A percentile compares a stretch with the other conserved stretches of the same genome.
phyloP scores from a whole-genome alignment of 1,140 invertebrate genomes.

The Sweltsa coloradensis region DNA sequence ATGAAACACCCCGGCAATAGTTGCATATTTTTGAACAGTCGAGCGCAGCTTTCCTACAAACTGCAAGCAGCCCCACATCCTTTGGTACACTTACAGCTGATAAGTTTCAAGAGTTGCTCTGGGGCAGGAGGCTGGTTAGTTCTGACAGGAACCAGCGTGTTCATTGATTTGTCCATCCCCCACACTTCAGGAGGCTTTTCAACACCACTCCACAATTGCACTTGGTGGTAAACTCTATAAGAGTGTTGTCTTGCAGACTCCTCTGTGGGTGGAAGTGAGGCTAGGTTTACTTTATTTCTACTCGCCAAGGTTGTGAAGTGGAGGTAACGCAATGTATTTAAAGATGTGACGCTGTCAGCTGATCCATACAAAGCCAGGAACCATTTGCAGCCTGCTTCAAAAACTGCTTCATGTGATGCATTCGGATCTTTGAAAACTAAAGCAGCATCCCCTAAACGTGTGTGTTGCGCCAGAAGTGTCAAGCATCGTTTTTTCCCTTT shows the following conservation, averaged over 20 bases:
- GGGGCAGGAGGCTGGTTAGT: background rate
- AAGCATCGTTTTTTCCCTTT: conserved; percentile 11
- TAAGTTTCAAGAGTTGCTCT: background rate
- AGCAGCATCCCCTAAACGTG: background rate
- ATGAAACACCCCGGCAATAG: too few relatives aligned
- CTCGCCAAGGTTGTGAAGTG: background rate
- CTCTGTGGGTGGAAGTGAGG: conserved; percentile 1
- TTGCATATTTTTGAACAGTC: too few relatives aligned
- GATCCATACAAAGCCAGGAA: conserved; percentile 1
- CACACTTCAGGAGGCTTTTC: background rate
- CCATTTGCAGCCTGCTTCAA: background rate
- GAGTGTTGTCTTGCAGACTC: conserved; percentile 2
- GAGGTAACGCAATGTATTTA: background rate
- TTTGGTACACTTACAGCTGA: conserved; percentile 1
- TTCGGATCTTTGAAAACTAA: conserved; percentile 1
- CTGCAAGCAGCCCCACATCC: background rate
- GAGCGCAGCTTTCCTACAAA: too few relatives aligned
- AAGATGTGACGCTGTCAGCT: background rate
- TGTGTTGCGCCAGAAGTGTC: background rate
- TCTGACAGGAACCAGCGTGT: background rate
- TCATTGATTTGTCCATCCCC: background rate
- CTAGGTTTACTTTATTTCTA: background rate
- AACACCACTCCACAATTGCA: background rate
- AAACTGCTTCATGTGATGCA: background rate
- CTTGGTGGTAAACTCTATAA: conserved; percentile 1